phyloP scores from a whole-genome alignment of 23 tunicate genomes.

The Trididemnum miniatum region DNA sequence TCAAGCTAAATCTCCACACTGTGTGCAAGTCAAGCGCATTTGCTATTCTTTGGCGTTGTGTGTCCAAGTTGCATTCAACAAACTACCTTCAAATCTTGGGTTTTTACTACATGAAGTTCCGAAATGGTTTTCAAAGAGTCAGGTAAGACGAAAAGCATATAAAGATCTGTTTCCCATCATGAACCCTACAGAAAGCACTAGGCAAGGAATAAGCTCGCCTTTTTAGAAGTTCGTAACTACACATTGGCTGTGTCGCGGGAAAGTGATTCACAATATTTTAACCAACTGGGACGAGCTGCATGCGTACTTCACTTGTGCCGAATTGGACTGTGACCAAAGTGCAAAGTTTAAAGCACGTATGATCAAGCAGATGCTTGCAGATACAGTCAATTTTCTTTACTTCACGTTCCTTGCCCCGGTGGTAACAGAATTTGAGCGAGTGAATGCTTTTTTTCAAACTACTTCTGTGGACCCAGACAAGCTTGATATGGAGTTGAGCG shows the following conservation, averaged over 20 bases:
- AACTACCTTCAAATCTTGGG: neutral
- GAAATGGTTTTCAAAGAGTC: conserved; percentile 16
- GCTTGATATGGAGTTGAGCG: neutral
- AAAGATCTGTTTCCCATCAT: neutral
- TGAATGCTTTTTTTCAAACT: conserved; percentile 10
- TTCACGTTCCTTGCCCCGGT: conserved; percentile 9
- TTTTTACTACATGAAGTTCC: conserved; percentile 7
- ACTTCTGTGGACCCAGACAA: neutral
- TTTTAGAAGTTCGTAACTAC: neutral
- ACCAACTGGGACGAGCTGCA: neutral
- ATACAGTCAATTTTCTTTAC: conserved; percentile 8
- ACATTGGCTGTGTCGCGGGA: neutral
- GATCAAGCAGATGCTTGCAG: conserved; percentile 14
- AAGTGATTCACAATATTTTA: conserved; percentile 13
- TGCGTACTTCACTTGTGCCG: conserved; percentile 17
- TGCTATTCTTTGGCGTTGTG: conserved; percentile 17
- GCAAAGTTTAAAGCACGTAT: neutral
- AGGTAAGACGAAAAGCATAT: conserved; percentile 2
- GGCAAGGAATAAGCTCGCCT: neutral
- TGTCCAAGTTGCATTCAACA: neutral
- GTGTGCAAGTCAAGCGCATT: conserved; percentile 10
- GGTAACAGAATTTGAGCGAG: neutral
- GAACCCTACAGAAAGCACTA: neutral
- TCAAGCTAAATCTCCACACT: conserved; percentile 2
- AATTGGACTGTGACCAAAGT: conserved; percentile 9